Base-by-base conservation (phyloP, 2,888 invertebrate species). In the Volucella zonaria region DNA sequence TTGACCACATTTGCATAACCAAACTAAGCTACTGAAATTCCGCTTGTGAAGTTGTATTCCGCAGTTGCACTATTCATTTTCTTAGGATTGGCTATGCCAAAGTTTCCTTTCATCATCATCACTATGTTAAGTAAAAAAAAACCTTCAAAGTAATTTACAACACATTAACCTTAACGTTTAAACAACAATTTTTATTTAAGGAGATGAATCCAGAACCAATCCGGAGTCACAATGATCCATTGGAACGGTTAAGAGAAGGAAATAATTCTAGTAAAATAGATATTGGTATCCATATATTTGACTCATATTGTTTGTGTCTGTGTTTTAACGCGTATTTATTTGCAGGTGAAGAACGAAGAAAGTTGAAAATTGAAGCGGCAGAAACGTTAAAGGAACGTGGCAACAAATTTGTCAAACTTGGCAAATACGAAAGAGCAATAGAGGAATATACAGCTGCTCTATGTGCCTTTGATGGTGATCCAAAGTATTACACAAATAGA, bases 361-460 rank as follows among this genome's bases (percentile, higher is more conserved):
- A 89, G 23, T 88, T 87, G 66, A 89, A 87, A 59, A 88, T 88
- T 10, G 87, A 89, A 56, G 92, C 91, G 3, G 90, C 31, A 31
- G 31, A 90, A 51, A 87, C 87, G 18, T 89, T 89, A 1, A 92
- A 92, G 76, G 91, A 91, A 74, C 88, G 95, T 93, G 99, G 99
- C 18, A 99, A 99, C 91, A 93, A 92, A 87, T 95, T 94, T 90
- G 97, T 98, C 18, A 95, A 95, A 89, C 90, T 93, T 45, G 93
- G 95, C 87, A 95, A 97, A 89, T 99, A 96, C 94, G 94, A 95
- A 31, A 95, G 96, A 87, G 99, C 99, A 0, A 95, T 98, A 77
- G 92, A 94, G 8, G 96, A 96, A 90, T 99, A 99, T 90, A 95
- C 95, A 52, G 94, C 95, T 89, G 99, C 99, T 0, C 97, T 99